Evolutionary conservation across 2,888 invertebrate genomes (phyloP).

Genomic region (Neelides folsomi): DNA sequence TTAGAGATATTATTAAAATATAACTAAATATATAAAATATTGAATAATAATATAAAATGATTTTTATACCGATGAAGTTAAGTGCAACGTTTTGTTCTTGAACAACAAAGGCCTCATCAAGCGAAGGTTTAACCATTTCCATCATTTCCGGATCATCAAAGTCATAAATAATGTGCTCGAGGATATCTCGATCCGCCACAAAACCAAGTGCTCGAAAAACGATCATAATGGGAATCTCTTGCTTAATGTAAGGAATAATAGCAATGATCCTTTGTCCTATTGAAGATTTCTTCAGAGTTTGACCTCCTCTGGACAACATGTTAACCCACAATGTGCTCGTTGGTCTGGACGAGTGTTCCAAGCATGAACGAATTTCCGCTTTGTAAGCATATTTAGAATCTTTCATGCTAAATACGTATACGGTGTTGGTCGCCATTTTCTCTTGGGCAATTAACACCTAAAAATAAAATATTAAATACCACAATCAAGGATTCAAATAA

Average conservation of each 20-base stretch:
- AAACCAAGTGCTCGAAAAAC: conserved; percentile 98
- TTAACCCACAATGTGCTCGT: conserved; percentile 98
- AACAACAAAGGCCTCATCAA: conserved; percentile 98
- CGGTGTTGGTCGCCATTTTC: conserved; percentile 99
- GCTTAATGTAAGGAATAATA: conserved; percentile 95
- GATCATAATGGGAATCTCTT: conserved; percentile 99
- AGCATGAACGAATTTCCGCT: conserved; percentile 89
- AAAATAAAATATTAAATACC: neutral
- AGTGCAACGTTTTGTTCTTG: conserved; percentile 98
- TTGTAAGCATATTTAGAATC: conserved; percentile 98
- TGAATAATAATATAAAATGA: too few relatives aligned
- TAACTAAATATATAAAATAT: too few relatives aligned
- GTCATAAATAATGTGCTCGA: conserved; percentile 99
- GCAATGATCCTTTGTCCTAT: conserved; percentile 97
- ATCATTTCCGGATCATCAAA: conserved; percentile 99
- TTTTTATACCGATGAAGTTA: conserved; percentile 62
- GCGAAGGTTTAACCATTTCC: conserved; percentile 99
- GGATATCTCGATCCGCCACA: conserved; percentile 96
- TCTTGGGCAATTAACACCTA: conserved; percentile 92
- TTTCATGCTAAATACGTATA: conserved; percentile 99
- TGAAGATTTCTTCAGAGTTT: conserved; percentile 94
- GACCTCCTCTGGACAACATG: conserved; percentile 98
- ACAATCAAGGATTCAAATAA: neutral
- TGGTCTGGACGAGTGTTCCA: conserved; percentile 80
- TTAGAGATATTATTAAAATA: too few relatives aligned